phyloP scores from a whole-genome alignment of 2,888 invertebrate species.

The Marronus borbonicus region DNA sequence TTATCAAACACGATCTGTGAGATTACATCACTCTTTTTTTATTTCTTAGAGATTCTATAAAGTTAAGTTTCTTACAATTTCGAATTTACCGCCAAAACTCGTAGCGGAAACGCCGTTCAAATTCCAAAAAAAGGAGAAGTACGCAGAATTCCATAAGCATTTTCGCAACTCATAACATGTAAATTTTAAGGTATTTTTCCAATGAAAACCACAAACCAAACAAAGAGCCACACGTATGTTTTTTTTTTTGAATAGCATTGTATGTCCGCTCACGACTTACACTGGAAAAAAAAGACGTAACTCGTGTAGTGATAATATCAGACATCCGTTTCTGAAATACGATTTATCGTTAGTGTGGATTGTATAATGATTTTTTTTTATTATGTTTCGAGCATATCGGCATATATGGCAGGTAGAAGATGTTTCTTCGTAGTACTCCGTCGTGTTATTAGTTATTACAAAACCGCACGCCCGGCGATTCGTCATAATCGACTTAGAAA shows the following conservation, averaged over 20 bases:
- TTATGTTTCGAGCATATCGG: neutral
- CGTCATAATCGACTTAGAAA: conserved; percentile 28
- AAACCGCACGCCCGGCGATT: conserved; percentile 22
- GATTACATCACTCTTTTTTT: too few species aligned
- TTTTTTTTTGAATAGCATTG: neutral
- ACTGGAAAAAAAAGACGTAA: neutral
- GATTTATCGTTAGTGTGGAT: conserved; percentile 3
- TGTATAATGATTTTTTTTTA: conserved; percentile 36
- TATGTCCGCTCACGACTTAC: conserved; percentile 1
- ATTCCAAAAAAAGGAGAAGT: neutral
- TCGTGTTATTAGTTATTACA: neutral
- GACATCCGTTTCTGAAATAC: conserved; percentile 14
- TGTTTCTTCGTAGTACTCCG: conserved; percentile 25
- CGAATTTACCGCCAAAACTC: too few species aligned
- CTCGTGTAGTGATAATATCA: neutral
- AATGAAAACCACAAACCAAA: conserved; percentile 6
- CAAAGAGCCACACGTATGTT: neutral
- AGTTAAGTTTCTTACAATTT: too few species aligned
- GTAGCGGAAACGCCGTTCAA: too few species aligned
- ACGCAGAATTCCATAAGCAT: neutral
- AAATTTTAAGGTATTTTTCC: neutral
- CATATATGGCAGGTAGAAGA: too few species aligned
- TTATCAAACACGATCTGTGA: neutral
- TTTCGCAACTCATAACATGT: neutral
- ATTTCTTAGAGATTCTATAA: too few species aligned